Base-by-base conservation (phyloP, 1,140 invertebrate species). In the Arctopsyche grandis region DNA sequence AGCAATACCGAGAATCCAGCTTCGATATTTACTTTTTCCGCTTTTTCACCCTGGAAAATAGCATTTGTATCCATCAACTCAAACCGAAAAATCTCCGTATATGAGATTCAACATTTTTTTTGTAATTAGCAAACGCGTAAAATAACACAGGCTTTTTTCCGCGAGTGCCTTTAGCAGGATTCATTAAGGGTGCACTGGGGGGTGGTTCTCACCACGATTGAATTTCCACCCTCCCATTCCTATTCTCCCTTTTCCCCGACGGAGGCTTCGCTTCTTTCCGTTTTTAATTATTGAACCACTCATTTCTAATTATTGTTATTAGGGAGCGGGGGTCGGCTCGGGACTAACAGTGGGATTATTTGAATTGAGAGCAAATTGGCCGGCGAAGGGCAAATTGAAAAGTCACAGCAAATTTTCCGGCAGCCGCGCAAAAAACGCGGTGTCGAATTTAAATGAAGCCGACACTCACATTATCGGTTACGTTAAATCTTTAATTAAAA, bases 231-330 rank as follows among this genome's bases (percentile, higher is more conserved):
- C 48, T 10, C 48, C 4, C 10, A 12, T 38, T 14, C 48, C 4
- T n/a, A n/a, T n/a, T n/a, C n/a, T 4, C 63, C 43, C 66, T 76
- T 22, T 75, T 75, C 79, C 70, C 75, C 74, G 58, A 78, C 69
- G 19, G 43, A 79, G 60, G 63, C 26, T 80, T 79, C 21, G 52
- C 86, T 87, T 86, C 87, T 87, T 87, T 88, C 88, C 88, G 87
- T 89, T 89, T 89, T 89, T 89, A 89, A 89, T 89, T 89, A 89
- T 88, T 86, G 87, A 88, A 88, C 87, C 88, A 89, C 88, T 89
- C 88, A 89, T 89, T 88, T 85, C 87, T 88, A 89, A 89, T 89
- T 89, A 89, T 89, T 88, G 87, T 88, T 88, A 89, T 88, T 88
- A 89, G 87, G 85, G 85, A 26, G 75, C 44, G 63, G 16, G 82